Evolutionary conservation across 2,888 invertebrate species (phyloP).

Genomic region (Atherix ibis): DNA sequence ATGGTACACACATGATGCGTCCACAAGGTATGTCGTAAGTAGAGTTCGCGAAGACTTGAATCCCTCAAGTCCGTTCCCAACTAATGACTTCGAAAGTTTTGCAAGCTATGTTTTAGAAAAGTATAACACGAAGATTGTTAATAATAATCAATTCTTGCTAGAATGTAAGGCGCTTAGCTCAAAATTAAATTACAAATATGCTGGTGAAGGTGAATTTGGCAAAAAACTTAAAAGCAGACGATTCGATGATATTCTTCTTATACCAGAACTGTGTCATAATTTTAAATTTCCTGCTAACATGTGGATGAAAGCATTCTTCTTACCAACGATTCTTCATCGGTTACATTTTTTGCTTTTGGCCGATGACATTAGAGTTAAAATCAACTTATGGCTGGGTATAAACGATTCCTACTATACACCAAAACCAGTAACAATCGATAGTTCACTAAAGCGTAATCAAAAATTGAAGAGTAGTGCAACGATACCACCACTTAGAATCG

Average conservation of each 20-base stretch:
- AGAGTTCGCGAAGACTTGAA: slow-evolving; percentile 48
- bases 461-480: background rate
- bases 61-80: slow-evolving; percentile 51
- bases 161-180: slow-evolving; percentile 46
- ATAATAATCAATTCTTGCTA: slow-evolving; percentile 54
- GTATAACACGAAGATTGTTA: slow-evolving; percentile 46
- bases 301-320: slow-evolving; percentile 69
- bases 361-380: slow-evolving; percentile 28
- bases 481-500: slow-evolving; percentile 2
- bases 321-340: slow-evolving; percentile 77
- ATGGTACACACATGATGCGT: slow-evolving; percentile 51
- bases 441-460: slow-evolving; percentile 16
- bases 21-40: slow-evolving; percentile 49
- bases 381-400: slow-evolving; percentile 21
- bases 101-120: slow-evolving; percentile 59
- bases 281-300: slow-evolving; percentile 54
- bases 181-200: slow-evolving; percentile 26
- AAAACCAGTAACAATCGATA: slow-evolving; percentile 21
- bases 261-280: slow-evolving; percentile 75
- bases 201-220: slow-evolving; percentile 18
- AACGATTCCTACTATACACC: slow-evolving; percentile 18
- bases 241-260: slow-evolving; percentile 44
- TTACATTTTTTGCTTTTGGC: slow-evolving; percentile 25
- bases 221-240: slow-evolving; percentile 19
- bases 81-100: slow-evolving; percentile 43